These are phyloP conservation scores for Fundulus diaphanus DNA, from an alignment of 2,797 vertebrate genomes.

Conservation along the genomic window DNA sequence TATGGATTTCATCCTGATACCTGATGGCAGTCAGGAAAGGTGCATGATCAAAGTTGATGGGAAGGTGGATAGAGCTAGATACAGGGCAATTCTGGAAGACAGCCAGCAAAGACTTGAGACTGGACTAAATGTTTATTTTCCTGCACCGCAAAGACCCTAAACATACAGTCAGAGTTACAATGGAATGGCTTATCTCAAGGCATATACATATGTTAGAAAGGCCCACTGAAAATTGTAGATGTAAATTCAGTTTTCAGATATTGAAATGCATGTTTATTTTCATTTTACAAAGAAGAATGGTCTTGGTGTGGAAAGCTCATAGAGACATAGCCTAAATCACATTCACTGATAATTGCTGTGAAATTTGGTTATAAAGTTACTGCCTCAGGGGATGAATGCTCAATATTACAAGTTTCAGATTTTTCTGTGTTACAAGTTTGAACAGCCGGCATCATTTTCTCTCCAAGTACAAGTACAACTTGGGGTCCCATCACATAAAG, in stretches of 20 bases:
- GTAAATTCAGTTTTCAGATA: too few relatives aligned
- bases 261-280: too few relatives aligned
- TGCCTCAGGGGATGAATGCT: neutral
- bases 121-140: neutral
- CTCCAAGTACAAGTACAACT: neutral
- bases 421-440: neutral
- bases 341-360: neutral
- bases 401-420: neutral
- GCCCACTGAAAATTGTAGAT: neutral
- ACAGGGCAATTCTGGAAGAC: neutral
- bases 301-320: neutral
- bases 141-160: neutral
- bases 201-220: neutral
- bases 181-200: neutral
- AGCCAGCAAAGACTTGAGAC: neutral
- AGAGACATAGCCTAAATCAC: too few relatives aligned
- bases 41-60: neutral
- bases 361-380: neutral
- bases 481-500: neutral
- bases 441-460: neutral
- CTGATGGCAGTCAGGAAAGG: neutral
- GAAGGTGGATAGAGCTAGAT: neutral
- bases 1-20: too few relatives aligned
- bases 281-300: neutral
- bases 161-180: neutral